A percentile compares a stretch with the other conserved stretches of the same genome.
Conservation (phyloP, 2,888 invertebrate genomes). For the Macroteleia sp. region DNA sequence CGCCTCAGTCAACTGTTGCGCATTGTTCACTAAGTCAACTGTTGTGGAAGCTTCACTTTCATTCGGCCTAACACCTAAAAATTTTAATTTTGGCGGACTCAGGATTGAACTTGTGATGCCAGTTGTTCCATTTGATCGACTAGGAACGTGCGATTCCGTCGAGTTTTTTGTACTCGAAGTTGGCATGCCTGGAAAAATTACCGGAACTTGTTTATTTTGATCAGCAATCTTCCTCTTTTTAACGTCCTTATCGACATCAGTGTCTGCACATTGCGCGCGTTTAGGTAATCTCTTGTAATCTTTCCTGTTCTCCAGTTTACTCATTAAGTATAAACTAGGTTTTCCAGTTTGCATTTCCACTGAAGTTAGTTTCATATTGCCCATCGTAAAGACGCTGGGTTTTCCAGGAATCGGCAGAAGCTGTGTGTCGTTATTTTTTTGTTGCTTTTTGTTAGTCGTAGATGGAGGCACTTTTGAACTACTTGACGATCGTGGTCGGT, state of each 20-base stretch:
- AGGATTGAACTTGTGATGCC: no score
- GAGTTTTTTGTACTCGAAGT: no score
- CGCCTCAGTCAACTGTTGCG: no score
- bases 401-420: conserved; percentile 17
- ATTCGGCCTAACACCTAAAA: no score
- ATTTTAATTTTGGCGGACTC: no score
- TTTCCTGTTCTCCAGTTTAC: conserved; percentile 2
- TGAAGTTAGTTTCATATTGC: no score
- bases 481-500: neutral
- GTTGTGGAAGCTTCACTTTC: no score
- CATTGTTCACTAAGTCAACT: no score
- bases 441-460: neutral
- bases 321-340: neutral
- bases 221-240: conserved; percentile 1
- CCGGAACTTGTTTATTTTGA: no score
- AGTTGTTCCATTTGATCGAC: neutral
- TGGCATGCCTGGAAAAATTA: no score
- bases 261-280: neutral
- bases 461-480: neutral
- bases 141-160: neutral
- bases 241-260: neutral
- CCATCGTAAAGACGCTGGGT: neutral
- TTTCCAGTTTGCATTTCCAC: neutral
- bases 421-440: neutral
- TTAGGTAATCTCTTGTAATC: conserved; percentile 26